Evolutionary conservation across 2,888 invertebrate genomes (phyloP), one percentile per base, ranked within the genome.

Genomic region (Griposia aprilina): DNA sequence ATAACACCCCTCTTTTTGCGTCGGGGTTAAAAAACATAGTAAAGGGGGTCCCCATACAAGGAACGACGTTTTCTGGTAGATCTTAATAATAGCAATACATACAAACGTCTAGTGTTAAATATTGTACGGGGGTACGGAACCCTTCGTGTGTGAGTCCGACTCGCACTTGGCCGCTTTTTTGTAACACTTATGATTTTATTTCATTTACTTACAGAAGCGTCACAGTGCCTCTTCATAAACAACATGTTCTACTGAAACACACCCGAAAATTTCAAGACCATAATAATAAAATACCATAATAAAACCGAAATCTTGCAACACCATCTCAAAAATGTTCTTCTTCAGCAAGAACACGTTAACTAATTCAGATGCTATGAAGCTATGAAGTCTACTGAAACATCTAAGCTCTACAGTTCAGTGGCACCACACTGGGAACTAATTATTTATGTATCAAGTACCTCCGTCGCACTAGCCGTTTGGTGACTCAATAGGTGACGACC

Each of bases 401-500:
- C 13, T 55, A 59, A 72, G 71, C 36, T 77, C 23, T 15, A 67
- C 48, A 78, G 83, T 82, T 74, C 78, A 79, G 23, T 76, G 75
- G 67, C 66, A 74, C 60, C 26, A 63, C 68, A 81, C 76, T 72
- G 30, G 17, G 59, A 65, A 69, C 74, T 69, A 78, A 78, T 84
- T 78, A 87, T 72, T 87, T 76, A 87, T 76, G 74, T 76, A 84
- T 78, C 69, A 75, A 87, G 75, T 84, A 74, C 67, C 45, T 81
- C 67, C 45, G 62, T 74, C 52, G 78, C 65, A 73, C 71, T 52
- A 77, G 80, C 78, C 76, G 74, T 62, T 80, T 84, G 83, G 78
- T 90, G 87, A 83, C 88, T 88, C 87, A 88, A 76, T 89, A 84
- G 84, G 85, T 87, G 83, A 76, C 76, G 78, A 73, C 79, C 78